phyloP scores from a whole-genome alignment of 1,140 invertebrate species.

The Meloidogyne chitwoodi region DNA sequence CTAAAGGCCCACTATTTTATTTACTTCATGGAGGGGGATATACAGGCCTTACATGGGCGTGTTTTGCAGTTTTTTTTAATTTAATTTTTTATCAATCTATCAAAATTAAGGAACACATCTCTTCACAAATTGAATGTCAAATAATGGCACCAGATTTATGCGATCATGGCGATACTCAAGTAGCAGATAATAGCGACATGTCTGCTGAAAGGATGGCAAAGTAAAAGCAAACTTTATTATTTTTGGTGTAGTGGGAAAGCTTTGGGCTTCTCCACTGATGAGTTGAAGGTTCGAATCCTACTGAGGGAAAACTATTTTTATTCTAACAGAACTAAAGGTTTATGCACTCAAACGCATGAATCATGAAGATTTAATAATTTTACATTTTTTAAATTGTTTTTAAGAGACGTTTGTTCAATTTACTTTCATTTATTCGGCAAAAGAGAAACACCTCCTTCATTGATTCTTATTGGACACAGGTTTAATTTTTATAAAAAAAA shows the following conservation, averaged over 20 bases:
- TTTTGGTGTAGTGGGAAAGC: background rate
- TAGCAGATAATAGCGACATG: constrained; percentile 42
- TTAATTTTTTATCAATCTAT: constrained; percentile 1
- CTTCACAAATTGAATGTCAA: constrained; percentile 46
- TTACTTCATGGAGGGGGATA: constrained; percentile 58
- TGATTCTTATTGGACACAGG: constrained; percentile 50
- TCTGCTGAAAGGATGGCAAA: constrained; percentile 47
- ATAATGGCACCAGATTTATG: constrained; percentile 57
- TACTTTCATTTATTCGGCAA: constrained; percentile 35
- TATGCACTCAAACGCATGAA: too few relatives aligned
- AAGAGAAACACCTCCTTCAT: constrained; percentile 12
- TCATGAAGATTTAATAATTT: too few relatives aligned
- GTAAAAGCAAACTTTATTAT: constrained; percentile 20
- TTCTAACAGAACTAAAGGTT: background rate
- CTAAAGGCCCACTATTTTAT: constrained; percentile 51
- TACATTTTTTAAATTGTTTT: background rate
- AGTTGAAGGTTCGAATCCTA: background rate
- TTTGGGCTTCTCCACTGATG: background rate
- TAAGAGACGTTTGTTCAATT: constrained; percentile 40
- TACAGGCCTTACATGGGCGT: constrained; percentile 57
- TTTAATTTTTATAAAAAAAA: background rate
- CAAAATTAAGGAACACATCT: constrained; percentile 42
- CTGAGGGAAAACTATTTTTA: background rate
- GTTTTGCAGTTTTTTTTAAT: constrained; percentile 37
- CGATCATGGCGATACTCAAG: constrained; percentile 49